These are phyloP conservation scores for Zele albiditarsus DNA, from an alignment of 2,888 invertebrate species.

Conservation along the genomic window DNA sequence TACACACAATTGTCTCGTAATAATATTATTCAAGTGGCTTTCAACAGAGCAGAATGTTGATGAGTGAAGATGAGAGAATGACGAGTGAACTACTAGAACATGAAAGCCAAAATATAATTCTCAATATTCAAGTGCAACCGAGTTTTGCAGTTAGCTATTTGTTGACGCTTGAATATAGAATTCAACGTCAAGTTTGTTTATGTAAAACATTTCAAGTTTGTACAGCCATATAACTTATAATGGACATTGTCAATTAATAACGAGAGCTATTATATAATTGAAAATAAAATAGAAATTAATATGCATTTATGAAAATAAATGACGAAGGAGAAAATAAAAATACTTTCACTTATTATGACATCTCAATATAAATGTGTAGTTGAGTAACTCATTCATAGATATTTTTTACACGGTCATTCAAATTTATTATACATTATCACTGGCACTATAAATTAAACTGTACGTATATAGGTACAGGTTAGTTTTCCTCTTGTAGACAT, in stretches of 20 bases:
- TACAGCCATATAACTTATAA: background rate
- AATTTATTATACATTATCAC: constrained; percentile 47
- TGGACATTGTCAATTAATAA: background rate
- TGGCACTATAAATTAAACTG: constrained; percentile 48
- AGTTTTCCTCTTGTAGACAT: background rate
- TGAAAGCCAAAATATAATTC: background rate
- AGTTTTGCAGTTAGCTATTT: background rate
- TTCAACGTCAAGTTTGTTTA: background rate
- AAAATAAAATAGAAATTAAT: background rate
- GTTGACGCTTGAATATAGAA: background rate
- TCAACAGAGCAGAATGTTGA: background rate
- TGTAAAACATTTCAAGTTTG: background rate
- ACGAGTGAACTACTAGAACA: background rate
- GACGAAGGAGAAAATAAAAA: background rate
- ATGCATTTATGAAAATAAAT: background rate
- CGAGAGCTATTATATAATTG: background rate
- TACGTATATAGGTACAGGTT: background rate
- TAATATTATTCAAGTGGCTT: background rate
- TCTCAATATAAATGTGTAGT: constrained; percentile 8
- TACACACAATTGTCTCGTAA: background rate
- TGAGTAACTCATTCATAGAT: constrained; percentile 34
- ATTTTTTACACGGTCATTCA: constrained; percentile 23
- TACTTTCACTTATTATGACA: background rate
- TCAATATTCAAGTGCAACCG: background rate
- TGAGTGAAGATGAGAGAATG: background rate